Evolutionary conservation across 2,888 invertebrate genomes (phyloP).

Genomic region (Hirtodrosophila confusa): DNA sequence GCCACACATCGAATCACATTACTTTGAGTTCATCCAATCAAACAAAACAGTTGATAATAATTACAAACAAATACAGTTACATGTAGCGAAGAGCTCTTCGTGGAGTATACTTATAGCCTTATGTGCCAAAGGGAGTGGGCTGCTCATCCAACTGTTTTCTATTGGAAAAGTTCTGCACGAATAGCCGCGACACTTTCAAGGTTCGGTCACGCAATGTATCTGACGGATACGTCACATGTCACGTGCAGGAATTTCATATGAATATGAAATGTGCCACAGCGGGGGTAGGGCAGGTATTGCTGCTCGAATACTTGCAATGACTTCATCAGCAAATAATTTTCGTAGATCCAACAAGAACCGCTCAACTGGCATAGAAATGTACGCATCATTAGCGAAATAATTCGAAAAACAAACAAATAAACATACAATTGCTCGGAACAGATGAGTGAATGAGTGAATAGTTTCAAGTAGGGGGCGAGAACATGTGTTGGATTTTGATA

Average conservation of each 20-base stretch:
- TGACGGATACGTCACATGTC: constrained; percentile 61
- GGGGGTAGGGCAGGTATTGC: constrained; percentile 1
- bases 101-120: background rate
- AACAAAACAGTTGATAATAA: constrained; percentile 17
- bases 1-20: background rate
- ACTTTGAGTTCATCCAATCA: constrained; percentile 7
- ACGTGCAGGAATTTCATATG: constrained; percentile 67
- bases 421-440: constrained; percentile 32
- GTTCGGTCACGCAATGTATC: constrained; percentile 65
- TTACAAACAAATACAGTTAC: constrained; percentile 10
- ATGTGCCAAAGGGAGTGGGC: constrained; percentile 6
- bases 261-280: constrained; percentile 25
- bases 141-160: constrained; percentile 55
- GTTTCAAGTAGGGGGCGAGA: constrained; percentile 24
- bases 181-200: constrained; percentile 67
- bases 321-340: constrained; percentile 57
- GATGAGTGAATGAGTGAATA: constrained; percentile 21
- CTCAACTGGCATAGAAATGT: constrained; percentile 54
- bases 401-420: constrained; percentile 37
- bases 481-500: constrained; percentile 72
- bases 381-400: constrained; percentile 68
- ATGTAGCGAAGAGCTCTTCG: background rate
- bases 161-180: constrained; percentile 72
- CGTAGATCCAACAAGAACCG: constrained; percentile 8
- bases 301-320: constrained; percentile 44